These are phyloP conservation scores for Sinocyclocheilus anshuiensis DNA, from an alignment of 2,113 vertebrate species.

Conservation along the genomic window DNA sequence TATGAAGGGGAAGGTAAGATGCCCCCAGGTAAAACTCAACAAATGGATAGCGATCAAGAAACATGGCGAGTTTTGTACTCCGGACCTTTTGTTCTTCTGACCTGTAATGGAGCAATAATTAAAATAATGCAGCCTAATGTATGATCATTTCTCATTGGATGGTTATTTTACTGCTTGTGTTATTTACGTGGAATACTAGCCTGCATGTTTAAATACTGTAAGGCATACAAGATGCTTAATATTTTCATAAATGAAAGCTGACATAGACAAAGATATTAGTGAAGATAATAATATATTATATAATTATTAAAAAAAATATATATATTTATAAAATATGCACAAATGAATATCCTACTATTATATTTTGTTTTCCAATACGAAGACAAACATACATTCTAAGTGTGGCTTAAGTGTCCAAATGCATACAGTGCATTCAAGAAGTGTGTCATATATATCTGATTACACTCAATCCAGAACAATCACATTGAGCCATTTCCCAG, in stretches of 20 bases:
- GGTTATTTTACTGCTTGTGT: slow-evolving; percentile 14
- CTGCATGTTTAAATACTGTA: neutral
- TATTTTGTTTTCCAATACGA: neutral
- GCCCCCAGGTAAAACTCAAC: slow-evolving; percentile 66
- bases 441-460: slow-evolving; percentile 16
- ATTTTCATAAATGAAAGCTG: neutral
- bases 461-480: slow-evolving; percentile 6
- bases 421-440: neutral
- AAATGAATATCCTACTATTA: neutral
- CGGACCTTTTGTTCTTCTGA: slow-evolving; percentile 12
- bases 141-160: slow-evolving; percentile 19
- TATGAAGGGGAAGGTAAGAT: slow-evolving; percentile 65
- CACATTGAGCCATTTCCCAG: neutral
- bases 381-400: neutral
- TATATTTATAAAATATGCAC: neutral
- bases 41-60: slow-evolving; percentile 62
- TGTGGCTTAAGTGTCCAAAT: neutral
- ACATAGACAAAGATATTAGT: too few relatives aligned
- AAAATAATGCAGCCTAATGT: slow-evolving; percentile 6
- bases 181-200: slow-evolving; percentile 18
- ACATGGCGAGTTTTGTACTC: slow-evolving; percentile 61
- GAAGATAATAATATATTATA: neutral
- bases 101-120: slow-evolving; percentile 32
- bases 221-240: neutral
- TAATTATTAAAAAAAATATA: neutral